phyloP scores from a whole-genome alignment of 2,797 vertebrate species.

The Carcharodon carcharias region DNA sequence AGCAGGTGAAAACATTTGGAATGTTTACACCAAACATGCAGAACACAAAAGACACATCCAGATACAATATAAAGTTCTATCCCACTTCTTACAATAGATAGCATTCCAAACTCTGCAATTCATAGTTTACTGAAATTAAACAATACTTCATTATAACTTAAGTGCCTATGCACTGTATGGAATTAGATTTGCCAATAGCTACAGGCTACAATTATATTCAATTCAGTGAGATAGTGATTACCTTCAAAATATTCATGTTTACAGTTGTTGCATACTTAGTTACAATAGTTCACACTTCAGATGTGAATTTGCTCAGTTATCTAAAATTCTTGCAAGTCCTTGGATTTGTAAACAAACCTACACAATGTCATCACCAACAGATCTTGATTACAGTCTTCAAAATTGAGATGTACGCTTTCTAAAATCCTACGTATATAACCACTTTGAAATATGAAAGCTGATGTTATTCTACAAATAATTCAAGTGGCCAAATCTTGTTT shows the following conservation, averaged over 20 bases:
- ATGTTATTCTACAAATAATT: background rate
- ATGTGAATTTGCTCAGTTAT: background rate
- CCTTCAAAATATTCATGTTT: background rate
- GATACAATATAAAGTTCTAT: constrained; percentile 41
- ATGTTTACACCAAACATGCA: constrained; percentile 41
- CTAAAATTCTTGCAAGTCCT: background rate
- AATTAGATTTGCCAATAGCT: constrained; percentile 18
- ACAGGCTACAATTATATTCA: background rate
- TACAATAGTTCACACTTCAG: background rate
- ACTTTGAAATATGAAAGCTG: background rate
- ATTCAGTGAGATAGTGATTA: background rate
- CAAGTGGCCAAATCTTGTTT: background rate
- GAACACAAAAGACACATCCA: constrained; percentile 40
- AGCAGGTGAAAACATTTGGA: constrained; percentile 39
- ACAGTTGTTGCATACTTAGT: background rate
- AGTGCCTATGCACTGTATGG: background rate
- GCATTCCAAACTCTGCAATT: background rate
- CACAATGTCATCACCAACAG: background rate
- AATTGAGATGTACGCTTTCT: background rate
- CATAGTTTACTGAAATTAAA: background rate
- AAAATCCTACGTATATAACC: background rate
- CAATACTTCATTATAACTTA: background rate
- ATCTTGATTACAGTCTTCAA: background rate
- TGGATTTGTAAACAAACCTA: background rate
- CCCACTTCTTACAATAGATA: background rate